Evolutionary conservation across 2,113 vertebrate genomes (phyloP).

Genomic region (Sminthopsis crassicaudata): DNA sequence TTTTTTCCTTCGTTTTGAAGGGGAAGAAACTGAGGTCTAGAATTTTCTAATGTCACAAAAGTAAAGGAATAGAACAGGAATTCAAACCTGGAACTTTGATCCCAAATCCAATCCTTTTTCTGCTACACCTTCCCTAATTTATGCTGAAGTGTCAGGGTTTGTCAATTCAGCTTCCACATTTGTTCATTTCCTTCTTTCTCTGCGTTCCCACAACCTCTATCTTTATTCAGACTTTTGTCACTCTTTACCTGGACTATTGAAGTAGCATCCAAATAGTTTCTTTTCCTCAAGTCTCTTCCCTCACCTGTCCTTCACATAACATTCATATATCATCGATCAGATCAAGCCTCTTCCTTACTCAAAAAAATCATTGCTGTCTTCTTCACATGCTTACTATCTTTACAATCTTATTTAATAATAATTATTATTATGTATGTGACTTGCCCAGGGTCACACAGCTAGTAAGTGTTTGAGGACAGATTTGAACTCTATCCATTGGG

Average conservation of each 20-base stretch:
- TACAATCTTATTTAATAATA: too few species aligned
- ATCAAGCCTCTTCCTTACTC: background rate
- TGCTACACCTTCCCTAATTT: background rate
- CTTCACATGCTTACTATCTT: too few species aligned
- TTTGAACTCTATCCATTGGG: background rate
- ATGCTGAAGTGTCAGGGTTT: background rate
- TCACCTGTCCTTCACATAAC: background rate
- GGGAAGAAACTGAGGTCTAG: background rate
- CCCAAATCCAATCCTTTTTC: background rate
- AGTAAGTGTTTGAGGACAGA: background rate
- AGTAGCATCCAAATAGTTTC: background rate
- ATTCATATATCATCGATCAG: background rate
- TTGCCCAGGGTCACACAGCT: background rate
- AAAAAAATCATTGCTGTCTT: background rate
- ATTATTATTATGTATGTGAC: too few species aligned
- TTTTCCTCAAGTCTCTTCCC: background rate
- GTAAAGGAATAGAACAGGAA: background rate
- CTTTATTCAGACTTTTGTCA: background rate
- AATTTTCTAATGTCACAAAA: background rate
- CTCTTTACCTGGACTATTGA: background rate
- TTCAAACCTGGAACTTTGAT: background rate
- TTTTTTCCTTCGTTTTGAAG: background rate
- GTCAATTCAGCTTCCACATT: background rate
- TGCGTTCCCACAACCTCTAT: background rate
- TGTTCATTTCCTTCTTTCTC: background rate